Evolutionary conservation across 2,888 invertebrate species (phyloP).

Genomic region (Thecocarcelia acutangulata): DNA sequence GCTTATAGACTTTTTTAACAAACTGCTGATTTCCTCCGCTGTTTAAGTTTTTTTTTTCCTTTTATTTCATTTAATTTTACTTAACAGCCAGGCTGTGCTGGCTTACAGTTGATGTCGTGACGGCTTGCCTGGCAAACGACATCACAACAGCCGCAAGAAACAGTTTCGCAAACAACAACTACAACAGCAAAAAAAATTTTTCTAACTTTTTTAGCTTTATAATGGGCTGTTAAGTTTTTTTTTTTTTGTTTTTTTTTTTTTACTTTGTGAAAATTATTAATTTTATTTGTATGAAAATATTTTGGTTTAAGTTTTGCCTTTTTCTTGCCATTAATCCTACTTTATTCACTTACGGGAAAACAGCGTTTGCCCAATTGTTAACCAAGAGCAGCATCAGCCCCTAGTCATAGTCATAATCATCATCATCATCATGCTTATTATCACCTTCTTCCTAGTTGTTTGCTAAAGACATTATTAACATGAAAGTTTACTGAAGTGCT

Average conservation of each 20-base stretch:
- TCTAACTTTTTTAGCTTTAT: constrained; percentile 63
- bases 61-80: constrained; percentile 41
- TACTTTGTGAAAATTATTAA: constrained; percentile 66
- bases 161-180: constrained; percentile 52
- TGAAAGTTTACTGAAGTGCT: constrained; percentile 25
- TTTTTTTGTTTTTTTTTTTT: too few species aligned
- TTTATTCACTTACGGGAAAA: background rate
- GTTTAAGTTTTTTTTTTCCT: constrained; percentile 11
- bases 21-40: constrained; percentile 46
- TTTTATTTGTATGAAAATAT: constrained; percentile 52
- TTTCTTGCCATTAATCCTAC: constrained; percentile 1
- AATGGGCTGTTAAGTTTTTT: constrained; percentile 62
- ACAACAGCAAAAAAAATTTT: constrained; percentile 17
- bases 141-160: constrained; percentile 23
- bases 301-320: constrained; percentile 20
- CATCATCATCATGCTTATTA: background rate
- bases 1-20: constrained; percentile 52
- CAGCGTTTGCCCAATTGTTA: constrained; percentile 20
- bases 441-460: constrained; percentile 8
- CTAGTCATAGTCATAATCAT: background rate
- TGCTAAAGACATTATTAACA: constrained; percentile 24
- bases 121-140: constrained; percentile 30
- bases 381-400: constrained; percentile 12
- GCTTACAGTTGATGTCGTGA: constrained; percentile 32
- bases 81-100: constrained; percentile 45